These are phyloP conservation scores for Bothrops jararaca DNA, from an alignment of 2,113 vertebrate genomes.

Conservation along the genomic window DNA sequence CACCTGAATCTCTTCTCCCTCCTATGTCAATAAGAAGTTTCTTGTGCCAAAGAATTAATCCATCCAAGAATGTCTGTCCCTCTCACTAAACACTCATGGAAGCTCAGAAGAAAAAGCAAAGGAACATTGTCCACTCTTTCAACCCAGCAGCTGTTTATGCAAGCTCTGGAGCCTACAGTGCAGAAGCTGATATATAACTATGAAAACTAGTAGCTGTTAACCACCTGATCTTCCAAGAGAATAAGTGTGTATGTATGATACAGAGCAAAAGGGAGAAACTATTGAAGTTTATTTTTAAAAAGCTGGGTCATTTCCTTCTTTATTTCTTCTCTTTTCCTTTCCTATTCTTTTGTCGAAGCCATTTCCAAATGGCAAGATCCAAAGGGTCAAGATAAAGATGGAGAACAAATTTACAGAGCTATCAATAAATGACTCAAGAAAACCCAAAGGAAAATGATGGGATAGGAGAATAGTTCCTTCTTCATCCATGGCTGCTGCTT, in stretches of 20 bases:
- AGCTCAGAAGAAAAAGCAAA: too few relatives aligned
- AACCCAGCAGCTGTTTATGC: too few relatives aligned
- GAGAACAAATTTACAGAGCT: not conserved
- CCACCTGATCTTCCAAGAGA: too few relatives aligned
- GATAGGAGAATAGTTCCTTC: not conserved
- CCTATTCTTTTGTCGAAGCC: not conserved
- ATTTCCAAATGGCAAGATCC: not conserved
- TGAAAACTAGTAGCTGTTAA: too few relatives aligned
- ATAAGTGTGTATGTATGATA: not conserved
- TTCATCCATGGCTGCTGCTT: not conserved
- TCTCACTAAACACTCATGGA: not conserved
- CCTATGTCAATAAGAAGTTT: too few relatives aligned
- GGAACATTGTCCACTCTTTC: too few relatives aligned
- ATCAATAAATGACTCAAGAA: not conserved
- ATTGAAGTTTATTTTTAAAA: not conserved
- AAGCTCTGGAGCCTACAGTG: too few relatives aligned
- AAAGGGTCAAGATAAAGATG: not conserved
- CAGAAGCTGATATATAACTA: too few relatives aligned
- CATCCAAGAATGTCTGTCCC: not conserved
- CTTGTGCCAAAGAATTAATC: too few relatives aligned
- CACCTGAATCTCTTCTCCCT: not conserved
- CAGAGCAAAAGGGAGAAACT: not conserved
- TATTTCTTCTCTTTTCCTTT: not conserved
- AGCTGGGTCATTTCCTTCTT: not conserved
- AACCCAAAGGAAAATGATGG: accelerated